Evolutionary conservation across 2,113 vertebrate species (phyloP), one percentile per base, ranked within the genome.

Genomic region (Furnarius figulus): DNA sequence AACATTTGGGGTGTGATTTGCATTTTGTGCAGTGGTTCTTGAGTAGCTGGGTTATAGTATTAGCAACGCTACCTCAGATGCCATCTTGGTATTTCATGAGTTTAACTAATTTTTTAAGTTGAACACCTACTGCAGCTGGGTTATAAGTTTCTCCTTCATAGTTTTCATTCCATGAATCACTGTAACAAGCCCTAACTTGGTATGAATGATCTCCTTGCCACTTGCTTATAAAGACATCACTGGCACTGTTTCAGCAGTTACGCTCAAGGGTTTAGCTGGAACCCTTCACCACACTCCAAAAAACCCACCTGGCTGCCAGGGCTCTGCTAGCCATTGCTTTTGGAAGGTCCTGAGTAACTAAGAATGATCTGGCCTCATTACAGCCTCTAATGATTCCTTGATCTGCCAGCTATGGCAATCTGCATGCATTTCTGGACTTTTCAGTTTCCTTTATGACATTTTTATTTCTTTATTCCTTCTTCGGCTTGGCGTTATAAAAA

Each of bases 111-210:
- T 68, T 81, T 53, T 71, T 27, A 59, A 74, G 13, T 42, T 59
- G 42, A 71, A 50, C 4, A 2, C 62, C 56, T 72, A n/a, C 33
- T 73, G 24, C 66, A 89, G 40, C 46, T n/a, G 52, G 30, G 18
- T 56, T 70, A 27, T 30, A 87, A 76, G 19, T 35, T 94, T 81
- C 61, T 89, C 52, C 52, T 85, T 93, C 37, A 25, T 74, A 47
- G 87, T 92, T 95, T 89, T 91, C 35, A 47, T 93, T 80, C 83
- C 28, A 47, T 84, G 85, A 94, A 85, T 93, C 68, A 88, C 17
- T 59, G 75, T 82, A 90, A 90, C 89, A 3, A 84, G 91, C 37
- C 65, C 12, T 18, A 92, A 35, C 94, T 73, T 87, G 93, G 40
- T 72, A 39, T 49, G 46, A 90, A 84, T 75, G 65, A 75, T 93